Base-by-base conservation (phyloP, 2,797 vertebrate species). In the Chrosomus eos region DNA sequence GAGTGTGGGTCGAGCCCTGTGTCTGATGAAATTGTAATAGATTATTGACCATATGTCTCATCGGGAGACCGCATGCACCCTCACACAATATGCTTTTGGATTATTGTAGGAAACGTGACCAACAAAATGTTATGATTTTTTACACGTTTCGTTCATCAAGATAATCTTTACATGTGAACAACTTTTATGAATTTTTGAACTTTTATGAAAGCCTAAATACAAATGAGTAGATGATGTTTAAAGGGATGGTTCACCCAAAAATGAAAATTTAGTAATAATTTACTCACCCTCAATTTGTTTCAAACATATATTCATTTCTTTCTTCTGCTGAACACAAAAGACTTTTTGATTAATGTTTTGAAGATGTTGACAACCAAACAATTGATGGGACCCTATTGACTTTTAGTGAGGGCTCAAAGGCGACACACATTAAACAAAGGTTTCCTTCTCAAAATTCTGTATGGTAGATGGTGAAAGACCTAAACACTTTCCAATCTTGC, bases 11-110 rank as follows among this genome's bases (percentile, higher is more conserved):
- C 14, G 23, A 53, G 75, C 71, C 38, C 80, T 80, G 45, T 62
- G 38, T 60, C n/a, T 43, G 36, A 55, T 73, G 28, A 66, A 81
- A 45, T 36, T 78, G 68, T 71, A 82, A 72, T 62, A 85, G 68
- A 88, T 89, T 84, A 88, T 75, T 28, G 62, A 86, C 86, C 86
- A 88, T 86, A 86, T 88, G 86, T 81, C 43, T 81, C 60, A 23
- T 64, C 74, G 6, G 28, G 58, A 74, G 66, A 55, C 45, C 45
- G 40, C 19, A 81, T 13, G 58, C 82, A 67, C 82, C 43, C 83
- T 74, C 83, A 81, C 31, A 33, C 86, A 86, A 16, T 9, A 3
- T 66, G 9, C 18, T 67, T 36, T 67, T 21, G 19, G 9, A 36
- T 19, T 21, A 36, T 21, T 21, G 18, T 31, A 36, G 31, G 21